Evolutionary conservation across 2,113 vertebrate species (phyloP).

Genomic region (Eclectus roratus): DNA sequence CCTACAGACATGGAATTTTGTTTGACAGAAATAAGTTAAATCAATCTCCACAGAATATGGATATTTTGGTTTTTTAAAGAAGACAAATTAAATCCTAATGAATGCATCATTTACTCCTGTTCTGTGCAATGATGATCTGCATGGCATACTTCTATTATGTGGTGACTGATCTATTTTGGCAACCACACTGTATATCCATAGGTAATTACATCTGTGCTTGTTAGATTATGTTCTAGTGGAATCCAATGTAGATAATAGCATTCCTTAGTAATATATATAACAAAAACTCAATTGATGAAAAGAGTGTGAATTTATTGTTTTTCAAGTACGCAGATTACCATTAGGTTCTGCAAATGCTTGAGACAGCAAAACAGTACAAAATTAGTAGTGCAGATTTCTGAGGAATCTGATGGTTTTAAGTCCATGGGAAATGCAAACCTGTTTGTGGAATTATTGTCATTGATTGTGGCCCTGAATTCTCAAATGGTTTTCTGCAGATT

Average conservation of each 20-base stretch:
- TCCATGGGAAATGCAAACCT: not conserved
- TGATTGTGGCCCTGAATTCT: not conserved
- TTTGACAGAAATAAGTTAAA: constrained; percentile 39
- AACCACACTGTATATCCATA: constrained; percentile 67
- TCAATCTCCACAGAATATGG: constrained; percentile 24
- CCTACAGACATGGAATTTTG: constrained; percentile 12
- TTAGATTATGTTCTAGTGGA: constrained; percentile 2
- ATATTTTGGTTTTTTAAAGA: not conserved
- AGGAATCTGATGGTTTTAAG: not conserved
- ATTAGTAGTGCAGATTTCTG: not conserved
- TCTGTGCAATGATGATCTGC: constrained; percentile 61
- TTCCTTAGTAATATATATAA: not conserved
- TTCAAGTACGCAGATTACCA: constrained; percentile 41
- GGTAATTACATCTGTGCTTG: constrained; percentile 42
- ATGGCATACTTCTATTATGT: constrained; percentile 58
- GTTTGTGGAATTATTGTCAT: not conserved
- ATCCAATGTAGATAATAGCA: not conserved
- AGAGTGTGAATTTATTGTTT: not conserved
- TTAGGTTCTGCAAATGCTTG: constrained; percentile 28
- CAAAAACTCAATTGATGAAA: not conserved
- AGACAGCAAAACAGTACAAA: not conserved
- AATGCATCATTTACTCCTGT: constrained; percentile 58
- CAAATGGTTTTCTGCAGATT: constrained; percentile 28
- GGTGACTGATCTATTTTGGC: constrained; percentile 57
- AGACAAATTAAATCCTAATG: constrained; percentile 21